Evolutionary conservation across 2,888 invertebrate genomes (phyloP).

Genomic region (Altica lythri): DNA sequence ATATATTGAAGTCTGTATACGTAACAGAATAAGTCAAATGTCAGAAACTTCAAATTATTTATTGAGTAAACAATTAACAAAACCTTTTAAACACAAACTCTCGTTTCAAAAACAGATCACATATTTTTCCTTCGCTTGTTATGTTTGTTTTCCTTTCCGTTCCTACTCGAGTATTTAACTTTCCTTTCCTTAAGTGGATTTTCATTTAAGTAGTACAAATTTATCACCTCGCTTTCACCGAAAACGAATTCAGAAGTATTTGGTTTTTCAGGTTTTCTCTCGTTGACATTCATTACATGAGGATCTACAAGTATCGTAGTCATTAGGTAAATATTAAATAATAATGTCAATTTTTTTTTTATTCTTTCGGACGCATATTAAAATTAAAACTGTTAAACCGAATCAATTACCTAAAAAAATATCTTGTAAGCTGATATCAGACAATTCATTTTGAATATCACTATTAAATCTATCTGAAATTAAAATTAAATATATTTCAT

Average conservation of each 20-base stretch:
- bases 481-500: no score
- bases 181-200: slow-evolving; percentile 28
- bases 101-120: background rate
- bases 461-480: slow-evolving; percentile 30
- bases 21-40: background rate
- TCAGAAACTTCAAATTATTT: background rate
- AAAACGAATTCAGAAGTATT: slow-evolving; percentile 23
- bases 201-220: slow-evolving; percentile 32
- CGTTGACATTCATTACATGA: slow-evolving; percentile 27
- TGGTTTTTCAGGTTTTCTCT: slow-evolving; percentile 24
- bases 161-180: slow-evolving; percentile 20
- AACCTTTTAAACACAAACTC: background rate
- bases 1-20: background rate
- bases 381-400: no score
- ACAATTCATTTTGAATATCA: slow-evolving; percentile 27
- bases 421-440: slow-evolving; percentile 32
- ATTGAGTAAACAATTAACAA: background rate
- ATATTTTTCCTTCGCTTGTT: slow-evolving; percentile 18
- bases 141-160: slow-evolving; percentile 26
- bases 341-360: no score
- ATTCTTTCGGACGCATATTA: no score
- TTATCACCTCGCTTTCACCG: slow-evolving; percentile 28
- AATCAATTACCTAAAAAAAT: slow-evolving; percentile 30
- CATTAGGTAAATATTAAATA: no score
- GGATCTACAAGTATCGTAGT: slow-evolving; percentile 31